phyloP scores from a whole-genome alignment of 53 echinoderm and acorn worm genomes.

The Stichopus horrens region DNA sequence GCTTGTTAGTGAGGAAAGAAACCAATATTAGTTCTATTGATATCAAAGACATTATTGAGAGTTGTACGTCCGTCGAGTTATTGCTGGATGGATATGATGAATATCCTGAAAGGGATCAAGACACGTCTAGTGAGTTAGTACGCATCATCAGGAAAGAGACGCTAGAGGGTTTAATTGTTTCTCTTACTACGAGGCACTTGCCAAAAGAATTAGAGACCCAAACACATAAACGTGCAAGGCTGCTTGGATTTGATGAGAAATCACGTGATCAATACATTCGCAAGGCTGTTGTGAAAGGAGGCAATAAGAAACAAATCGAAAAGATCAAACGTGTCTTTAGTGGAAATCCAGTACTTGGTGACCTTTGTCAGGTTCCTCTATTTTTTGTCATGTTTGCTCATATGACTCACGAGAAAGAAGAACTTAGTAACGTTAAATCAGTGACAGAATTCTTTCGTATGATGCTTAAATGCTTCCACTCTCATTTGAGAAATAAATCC shows the following conservation, averaged over 20 bases:
- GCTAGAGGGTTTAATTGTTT: neutral
- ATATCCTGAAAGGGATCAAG: neutral
- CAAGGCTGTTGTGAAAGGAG: neutral
- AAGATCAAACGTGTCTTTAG: neutral
- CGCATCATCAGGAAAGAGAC: neutral
- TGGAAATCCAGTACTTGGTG: neutral
- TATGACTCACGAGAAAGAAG: constrained; percentile 7
- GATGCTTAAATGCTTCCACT: constrained; percentile 19
- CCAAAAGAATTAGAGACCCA: neutral
- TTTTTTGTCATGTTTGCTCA: constrained; percentile 20
- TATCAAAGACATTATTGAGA: neutral
- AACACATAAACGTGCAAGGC: neutral
- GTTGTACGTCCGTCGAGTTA: neutral
- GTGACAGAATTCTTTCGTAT: constrained; percentile 5
- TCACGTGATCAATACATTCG: neutral
- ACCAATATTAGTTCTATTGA: neutral
- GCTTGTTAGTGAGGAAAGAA: neutral
- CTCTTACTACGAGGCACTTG: neutral
- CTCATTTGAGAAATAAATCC: neutral
- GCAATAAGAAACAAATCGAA: neutral
- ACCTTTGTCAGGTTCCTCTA: constrained; percentile 16
- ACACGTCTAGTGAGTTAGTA: neutral
- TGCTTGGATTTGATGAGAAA: constrained; percentile 2
- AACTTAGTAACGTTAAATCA: neutral
- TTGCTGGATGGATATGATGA: constrained; percentile 20